Evolutionary conservation across 2,797 vertebrate genomes (phyloP).

Genomic region (Cheracebus regulus): DNA sequence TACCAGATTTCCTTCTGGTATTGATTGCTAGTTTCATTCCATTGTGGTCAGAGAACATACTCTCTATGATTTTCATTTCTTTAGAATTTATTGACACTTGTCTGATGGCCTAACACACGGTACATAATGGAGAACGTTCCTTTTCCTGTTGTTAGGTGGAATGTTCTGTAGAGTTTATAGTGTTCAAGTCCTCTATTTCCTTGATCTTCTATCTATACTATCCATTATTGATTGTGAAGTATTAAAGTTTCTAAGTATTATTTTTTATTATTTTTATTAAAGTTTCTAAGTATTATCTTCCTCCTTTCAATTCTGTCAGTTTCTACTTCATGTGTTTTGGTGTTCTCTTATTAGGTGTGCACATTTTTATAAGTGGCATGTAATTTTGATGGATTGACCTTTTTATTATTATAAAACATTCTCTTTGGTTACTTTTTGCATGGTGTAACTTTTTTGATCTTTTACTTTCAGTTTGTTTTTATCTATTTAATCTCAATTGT

Average conservation of each 20-base stretch:
- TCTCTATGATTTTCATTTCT: slow-evolving; percentile 20
- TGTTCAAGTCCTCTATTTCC: neutral
- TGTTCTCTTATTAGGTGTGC: neutral
- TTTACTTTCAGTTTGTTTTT: neutral
- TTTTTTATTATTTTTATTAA: neutral
- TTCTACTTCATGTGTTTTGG: neutral
- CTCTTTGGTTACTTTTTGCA: neutral
- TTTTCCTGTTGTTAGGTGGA: neutral
- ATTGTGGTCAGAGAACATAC: neutral
- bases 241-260: neutral
- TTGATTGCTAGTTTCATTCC: neutral
- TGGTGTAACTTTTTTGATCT: neutral
- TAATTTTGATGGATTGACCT: neutral
- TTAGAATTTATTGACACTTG: neutral
- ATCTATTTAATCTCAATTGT: neutral
- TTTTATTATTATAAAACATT: slow-evolving; percentile 22
- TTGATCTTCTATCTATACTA: neutral
- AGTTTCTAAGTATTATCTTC: slow-evolving; percentile 10
- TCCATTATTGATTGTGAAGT: neutral
- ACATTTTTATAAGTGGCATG: neutral
- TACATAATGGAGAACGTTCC: neutral
- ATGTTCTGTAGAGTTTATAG: neutral
- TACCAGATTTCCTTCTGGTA: slow-evolving; percentile 22
- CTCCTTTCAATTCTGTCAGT: neutral
- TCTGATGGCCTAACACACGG: neutral